Conservation (phyloP, 2,113 vertebrate genomes). For the Herpetotheres cachinnans region DNA sequence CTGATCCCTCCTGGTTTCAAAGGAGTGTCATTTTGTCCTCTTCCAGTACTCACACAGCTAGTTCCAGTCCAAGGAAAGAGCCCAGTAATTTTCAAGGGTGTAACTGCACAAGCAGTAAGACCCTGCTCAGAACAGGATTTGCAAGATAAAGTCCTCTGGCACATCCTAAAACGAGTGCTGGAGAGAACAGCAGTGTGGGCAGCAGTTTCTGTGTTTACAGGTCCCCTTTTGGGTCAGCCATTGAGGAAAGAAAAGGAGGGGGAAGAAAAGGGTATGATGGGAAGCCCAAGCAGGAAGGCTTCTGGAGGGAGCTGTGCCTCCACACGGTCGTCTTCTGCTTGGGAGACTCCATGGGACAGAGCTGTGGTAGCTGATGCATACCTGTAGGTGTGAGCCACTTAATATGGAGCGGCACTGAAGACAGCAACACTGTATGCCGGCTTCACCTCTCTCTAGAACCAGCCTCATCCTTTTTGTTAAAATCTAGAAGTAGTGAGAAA, state of each 20-base stretch:
- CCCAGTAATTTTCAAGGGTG: background rate
- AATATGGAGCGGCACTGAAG: background rate
- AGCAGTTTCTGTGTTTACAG: background rate
- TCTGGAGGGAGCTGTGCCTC: background rate
- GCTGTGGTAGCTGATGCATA: background rate
- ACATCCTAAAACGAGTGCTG: background rate
- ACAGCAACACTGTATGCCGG: rapidly evolving
- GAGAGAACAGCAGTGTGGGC: background rate
- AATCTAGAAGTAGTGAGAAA: background rate
- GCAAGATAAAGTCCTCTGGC: background rate
- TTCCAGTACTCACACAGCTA: background rate
- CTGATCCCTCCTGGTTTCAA: background rate
- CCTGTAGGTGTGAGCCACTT: background rate
- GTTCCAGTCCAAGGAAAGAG: background rate
- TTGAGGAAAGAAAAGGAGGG: background rate
- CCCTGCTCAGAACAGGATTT: background rate
- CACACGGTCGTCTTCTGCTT: background rate
- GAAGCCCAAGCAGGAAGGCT: background rate
- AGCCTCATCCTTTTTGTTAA: rapidly evolving
- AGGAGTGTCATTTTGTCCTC: background rate
- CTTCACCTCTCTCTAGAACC: background rate
- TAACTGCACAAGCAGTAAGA: background rate
- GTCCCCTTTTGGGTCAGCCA: background rate
- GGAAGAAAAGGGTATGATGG: rapidly evolving
- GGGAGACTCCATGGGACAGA: background rate